These are phyloP conservation scores for Sciurus niger DNA, from an alignment of 2,113 vertebrate genomes.

Conservation along the genomic window DNA sequence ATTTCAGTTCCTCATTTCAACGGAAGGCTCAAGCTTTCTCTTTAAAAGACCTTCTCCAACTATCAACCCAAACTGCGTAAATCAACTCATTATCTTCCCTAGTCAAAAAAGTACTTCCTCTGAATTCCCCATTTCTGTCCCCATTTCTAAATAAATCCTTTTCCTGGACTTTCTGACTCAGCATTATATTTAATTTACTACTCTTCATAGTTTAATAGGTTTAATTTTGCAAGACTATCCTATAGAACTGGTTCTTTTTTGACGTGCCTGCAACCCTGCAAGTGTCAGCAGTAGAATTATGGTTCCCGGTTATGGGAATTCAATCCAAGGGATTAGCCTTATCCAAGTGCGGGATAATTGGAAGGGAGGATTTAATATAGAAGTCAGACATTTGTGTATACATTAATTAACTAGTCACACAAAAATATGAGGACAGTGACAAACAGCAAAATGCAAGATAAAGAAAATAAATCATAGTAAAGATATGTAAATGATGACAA, in stretches of 20 bases:
- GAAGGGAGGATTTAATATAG: background rate
- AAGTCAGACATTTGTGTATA: background rate
- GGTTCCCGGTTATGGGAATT: background rate
- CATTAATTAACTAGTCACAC: constrained; percentile 5
- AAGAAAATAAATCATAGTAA: background rate
- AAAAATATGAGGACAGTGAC: background rate
- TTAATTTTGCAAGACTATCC: constrained; percentile 2
- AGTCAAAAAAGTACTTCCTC: constrained; percentile 42
- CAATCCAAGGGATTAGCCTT: background rate
- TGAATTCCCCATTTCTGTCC: constrained; percentile 64
- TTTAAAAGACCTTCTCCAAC: background rate
- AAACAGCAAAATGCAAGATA: constrained; percentile 32
- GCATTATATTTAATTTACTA: constrained; percentile 26
- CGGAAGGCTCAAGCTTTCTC: background rate
- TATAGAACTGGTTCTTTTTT: background rate
- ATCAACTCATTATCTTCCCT: background rate
- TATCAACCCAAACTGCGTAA: background rate
- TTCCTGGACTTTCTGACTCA: background rate
- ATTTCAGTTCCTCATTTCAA: constrained; percentile 69
- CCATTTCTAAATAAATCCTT: constrained; percentile 24
- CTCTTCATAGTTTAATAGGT: background rate
- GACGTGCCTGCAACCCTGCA: background rate
- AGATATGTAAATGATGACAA: background rate
- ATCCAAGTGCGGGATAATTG: background rate
- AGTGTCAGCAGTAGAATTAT: background rate